phyloP scores from a whole-genome alignment of 2,113 vertebrate species.

The Pampusana beccarii region DNA sequence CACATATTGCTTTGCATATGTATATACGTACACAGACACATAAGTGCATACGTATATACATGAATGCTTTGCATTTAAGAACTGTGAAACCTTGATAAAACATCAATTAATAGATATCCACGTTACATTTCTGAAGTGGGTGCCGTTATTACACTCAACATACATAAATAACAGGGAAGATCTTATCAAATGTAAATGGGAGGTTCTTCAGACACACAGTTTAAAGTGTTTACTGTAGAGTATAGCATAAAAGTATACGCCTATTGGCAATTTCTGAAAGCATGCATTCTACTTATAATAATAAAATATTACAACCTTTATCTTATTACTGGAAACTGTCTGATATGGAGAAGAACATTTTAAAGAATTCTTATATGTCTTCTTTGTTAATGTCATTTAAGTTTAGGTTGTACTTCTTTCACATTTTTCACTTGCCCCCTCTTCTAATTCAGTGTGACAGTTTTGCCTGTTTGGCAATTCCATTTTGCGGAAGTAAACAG shows the following conservation, averaged over 20 bases:
- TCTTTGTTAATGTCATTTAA: neutral
- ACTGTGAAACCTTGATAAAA: neutral
- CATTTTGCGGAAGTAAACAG: neutral
- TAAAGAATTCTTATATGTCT: neutral
- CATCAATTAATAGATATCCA: neutral
- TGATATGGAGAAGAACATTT: constrained; percentile 14
- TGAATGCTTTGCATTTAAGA: neutral
- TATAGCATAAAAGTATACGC: neutral
- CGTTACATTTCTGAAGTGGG: neutral
- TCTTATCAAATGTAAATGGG: neutral
- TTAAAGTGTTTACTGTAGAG: constrained; percentile 50
- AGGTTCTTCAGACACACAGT: constrained; percentile 3
- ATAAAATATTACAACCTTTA: constrained; percentile 61
- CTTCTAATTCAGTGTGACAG: neutral
- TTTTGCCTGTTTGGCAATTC: neutral
- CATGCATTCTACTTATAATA: constrained; percentile 54
- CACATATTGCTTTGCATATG: neutral
- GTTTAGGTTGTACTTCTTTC: neutral
- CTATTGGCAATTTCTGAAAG: constrained; percentile 60
- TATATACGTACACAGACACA: neutral
- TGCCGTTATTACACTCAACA: neutral
- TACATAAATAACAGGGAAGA: constrained; percentile 5
- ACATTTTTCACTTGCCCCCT: neutral
- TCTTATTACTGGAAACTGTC: constrained; percentile 48
- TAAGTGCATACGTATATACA: neutral